A percentile compares a stretch with the other conserved stretches of the same genome.
Conservation (phyloP, 2,113 vertebrate genomes). For the Gobius niger region DNA sequence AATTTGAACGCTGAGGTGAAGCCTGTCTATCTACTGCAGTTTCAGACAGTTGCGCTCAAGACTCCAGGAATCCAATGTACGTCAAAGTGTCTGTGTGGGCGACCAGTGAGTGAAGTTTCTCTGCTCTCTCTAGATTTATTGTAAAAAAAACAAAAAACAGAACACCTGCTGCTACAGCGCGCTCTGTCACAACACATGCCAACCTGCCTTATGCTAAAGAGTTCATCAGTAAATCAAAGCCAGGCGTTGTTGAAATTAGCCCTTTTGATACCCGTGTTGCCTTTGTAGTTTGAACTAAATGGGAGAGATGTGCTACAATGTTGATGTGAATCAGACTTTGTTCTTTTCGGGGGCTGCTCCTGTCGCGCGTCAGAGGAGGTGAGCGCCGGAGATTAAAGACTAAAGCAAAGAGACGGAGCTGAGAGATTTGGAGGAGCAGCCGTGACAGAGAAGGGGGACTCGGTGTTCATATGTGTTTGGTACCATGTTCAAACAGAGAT, state of each 20-base stretch:
- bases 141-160: constrained; percentile 28
- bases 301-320: constrained; percentile 3
- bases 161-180: constrained; percentile 17
- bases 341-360: constrained; percentile 14
- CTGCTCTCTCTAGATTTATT: constrained; percentile 30
- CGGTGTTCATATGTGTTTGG: constrained; percentile 2
- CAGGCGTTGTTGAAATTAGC: constrained; percentile 44
- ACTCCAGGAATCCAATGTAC: neutral
- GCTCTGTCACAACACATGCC: neutral
- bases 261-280: constrained; percentile 24
- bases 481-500: constrained; percentile 17
- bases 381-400: constrained; percentile 37
- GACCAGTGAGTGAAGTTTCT: constrained; percentile 21
- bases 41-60: neutral
- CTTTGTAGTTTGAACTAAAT: constrained; percentile 23
- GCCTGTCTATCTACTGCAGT: neutral
- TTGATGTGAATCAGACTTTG: constrained; percentile 34
- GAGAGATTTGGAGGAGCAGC: constrained; percentile 27
- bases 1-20: constrained; percentile 10
- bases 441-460: neutral
- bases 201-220: constrained; percentile 23
- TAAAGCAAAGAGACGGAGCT: constrained; percentile 44
- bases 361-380: neutral
- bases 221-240: constrained; percentile 55
- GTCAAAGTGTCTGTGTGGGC: constrained; percentile 15